Evolutionary conservation across 30 jellyfish, hydroid and myxozoan genomes (phyloP).

Genomic region (Aurelia aurita complex sp. Pacific): DNA sequence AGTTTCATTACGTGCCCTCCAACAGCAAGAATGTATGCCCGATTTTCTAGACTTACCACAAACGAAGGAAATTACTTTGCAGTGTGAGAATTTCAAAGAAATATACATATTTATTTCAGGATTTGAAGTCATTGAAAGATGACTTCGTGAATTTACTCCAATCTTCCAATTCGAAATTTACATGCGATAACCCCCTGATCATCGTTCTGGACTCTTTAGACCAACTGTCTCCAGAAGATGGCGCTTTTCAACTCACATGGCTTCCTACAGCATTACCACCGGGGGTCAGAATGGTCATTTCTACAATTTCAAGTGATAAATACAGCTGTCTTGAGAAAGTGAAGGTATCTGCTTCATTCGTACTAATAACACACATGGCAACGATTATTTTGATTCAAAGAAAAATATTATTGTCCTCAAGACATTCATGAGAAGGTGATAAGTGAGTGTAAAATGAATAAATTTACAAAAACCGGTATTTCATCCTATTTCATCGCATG

Average conservation of each 20-base stretch:
- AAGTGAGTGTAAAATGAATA: too few relatives aligned
- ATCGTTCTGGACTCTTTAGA: conserved; percentile 74
- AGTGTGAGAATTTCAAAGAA: neutral
- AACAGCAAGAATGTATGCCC: too few relatives aligned
- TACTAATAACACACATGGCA: too few relatives aligned
- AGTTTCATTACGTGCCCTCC: too few relatives aligned
- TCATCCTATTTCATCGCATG: too few relatives aligned
- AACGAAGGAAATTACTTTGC: too few relatives aligned
- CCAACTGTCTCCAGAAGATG: conserved; percentile 77
- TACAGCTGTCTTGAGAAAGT: conserved; percentile 37
- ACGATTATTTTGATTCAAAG: too few relatives aligned
- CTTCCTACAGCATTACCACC: conserved; percentile 64
- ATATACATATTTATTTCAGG: conserved; percentile 14
- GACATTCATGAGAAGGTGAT: too few relatives aligned
- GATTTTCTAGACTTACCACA: too few relatives aligned
- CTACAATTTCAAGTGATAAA: conserved; percentile 58
- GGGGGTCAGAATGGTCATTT: conserved; percentile 50
- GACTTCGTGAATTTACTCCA: conserved; percentile 35
- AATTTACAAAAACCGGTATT: too few relatives aligned
- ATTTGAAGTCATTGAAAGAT: conserved; percentile 42
- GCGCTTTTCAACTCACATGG: conserved; percentile 75
- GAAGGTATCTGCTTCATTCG: neutral
- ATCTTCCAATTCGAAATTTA: conserved; percentile 11
- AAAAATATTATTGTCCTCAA: too few relatives aligned
- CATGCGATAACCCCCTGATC: conserved; percentile 52